Conservation (phyloP, 2,888 invertebrate genomes). For the Tetanocera ferruginea region DNA sequence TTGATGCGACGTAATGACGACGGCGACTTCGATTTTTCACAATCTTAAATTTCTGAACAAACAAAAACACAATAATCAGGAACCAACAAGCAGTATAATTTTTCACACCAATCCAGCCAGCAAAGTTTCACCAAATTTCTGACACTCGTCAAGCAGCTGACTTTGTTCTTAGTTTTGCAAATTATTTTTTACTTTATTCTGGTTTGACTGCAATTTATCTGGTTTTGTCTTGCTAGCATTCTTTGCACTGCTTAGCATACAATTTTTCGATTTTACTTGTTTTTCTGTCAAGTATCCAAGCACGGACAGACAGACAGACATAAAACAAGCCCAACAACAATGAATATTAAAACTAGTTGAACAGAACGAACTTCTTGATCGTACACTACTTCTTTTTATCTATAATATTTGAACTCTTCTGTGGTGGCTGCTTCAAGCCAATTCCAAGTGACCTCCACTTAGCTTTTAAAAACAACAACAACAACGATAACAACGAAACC, state of each 20-base stretch:
- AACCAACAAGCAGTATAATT: neutral
- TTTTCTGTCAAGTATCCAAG: neutral
- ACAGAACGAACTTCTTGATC: neutral
- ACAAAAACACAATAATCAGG: neutral
- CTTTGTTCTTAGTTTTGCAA: slow-evolving; percentile 1
- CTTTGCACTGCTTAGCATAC: too few relatives aligned
- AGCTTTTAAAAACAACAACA: neutral
- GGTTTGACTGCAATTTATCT: neutral
- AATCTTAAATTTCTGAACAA: neutral
- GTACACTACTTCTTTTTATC: neutral
- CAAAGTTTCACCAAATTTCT: slow-evolving; percentile 16
- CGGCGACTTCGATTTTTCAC: slow-evolving; percentile 22
- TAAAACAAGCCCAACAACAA: neutral
- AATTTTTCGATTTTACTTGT: neutral
- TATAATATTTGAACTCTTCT: neutral
- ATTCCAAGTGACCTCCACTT: slow-evolving; percentile 19
- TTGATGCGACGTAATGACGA: neutral
- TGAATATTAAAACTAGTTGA: slow-evolving; percentile 19
- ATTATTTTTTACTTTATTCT: slow-evolving; percentile 10
- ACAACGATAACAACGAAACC: slow-evolving; percentile 3
- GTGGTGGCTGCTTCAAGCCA: neutral
- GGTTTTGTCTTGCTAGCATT: neutral
- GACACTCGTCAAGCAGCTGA: neutral
- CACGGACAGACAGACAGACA: neutral
- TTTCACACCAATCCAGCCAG: neutral